These are phyloP conservation scores for Poeciliopsis presidionis DNA, from an alignment of 2,797 vertebrate species.

Conservation along the genomic window DNA sequence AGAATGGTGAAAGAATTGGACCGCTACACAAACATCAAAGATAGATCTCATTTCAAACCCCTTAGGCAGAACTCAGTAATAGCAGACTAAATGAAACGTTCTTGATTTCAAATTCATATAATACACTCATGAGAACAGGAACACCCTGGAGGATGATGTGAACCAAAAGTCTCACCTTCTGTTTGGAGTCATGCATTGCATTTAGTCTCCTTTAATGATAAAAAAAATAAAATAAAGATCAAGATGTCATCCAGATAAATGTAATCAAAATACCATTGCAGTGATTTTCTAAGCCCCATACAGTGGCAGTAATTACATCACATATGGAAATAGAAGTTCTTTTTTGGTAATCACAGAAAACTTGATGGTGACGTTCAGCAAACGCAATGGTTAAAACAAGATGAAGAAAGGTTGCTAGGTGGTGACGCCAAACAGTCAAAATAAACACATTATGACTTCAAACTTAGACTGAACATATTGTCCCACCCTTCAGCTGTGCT, in stretches of 20 bases:
- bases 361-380: neutral
- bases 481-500: neutral
- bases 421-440: constrained; percentile 10
- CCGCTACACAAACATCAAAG: constrained; percentile 4
- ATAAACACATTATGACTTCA: neutral
- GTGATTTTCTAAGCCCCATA: neutral
- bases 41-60: neutral
- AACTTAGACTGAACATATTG: neutral
- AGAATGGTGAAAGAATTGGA: constrained; percentile 31
- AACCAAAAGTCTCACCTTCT: neutral
- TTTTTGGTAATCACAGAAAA: neutral
- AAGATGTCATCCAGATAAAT: constrained; percentile 1
- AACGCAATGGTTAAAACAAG: neutral
- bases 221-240: neutral
- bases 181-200: constrained; percentile 1
- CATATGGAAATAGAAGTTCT: neutral
- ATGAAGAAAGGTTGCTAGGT: neutral
- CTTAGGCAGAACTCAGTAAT: constrained; percentile 9
- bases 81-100: constrained; percentile 6
- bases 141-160: neutral
- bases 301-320: neutral
- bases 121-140: constrained; percentile 4
- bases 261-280: neutral
- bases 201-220: neutral
- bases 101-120: constrained; percentile 11